phyloP scores from a whole-genome alignment of 2,797 vertebrate genomes.

The Oreochromis grahami region DNA sequence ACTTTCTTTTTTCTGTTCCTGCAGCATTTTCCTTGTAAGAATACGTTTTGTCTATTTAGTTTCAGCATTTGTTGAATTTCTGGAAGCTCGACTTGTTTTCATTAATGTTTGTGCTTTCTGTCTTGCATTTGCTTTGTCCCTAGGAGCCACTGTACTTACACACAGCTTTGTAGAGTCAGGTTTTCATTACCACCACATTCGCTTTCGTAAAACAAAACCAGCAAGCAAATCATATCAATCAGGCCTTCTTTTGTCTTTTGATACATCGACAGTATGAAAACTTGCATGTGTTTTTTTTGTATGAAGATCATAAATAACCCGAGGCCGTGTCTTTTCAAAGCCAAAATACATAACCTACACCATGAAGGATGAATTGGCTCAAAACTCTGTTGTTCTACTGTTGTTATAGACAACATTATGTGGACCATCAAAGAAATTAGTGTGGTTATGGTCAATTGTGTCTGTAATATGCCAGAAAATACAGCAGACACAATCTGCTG shows the following conservation, averaged over 20 bases:
- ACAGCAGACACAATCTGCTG: not conserved
- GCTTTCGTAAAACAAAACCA: not conserved
- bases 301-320: not conserved
- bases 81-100: not conserved
- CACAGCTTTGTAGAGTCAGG: not conserved
- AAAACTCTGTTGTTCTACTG: not conserved
- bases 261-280: not conserved
- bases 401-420: conserved; percentile 14
- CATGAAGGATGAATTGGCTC: conserved; percentile 15
- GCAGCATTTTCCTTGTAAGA: not conserved
- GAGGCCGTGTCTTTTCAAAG: not conserved
- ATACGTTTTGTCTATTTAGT: not conserved
- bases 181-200: not conserved
- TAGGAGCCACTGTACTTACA: not conserved
- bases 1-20: not conserved
- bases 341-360: conserved; percentile 40
- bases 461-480: not conserved
- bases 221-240: not conserved
- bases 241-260: not conserved
- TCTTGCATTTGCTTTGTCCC: not conserved
- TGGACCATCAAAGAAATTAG: conserved; percentile 15
- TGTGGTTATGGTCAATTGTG: not conserved
- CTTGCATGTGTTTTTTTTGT: not conserved
- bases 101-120: not conserved
- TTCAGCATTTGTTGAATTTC: not conserved